Conservation (phyloP, 2,113 vertebrate genomes). For the Tonatia bakeri region DNA sequence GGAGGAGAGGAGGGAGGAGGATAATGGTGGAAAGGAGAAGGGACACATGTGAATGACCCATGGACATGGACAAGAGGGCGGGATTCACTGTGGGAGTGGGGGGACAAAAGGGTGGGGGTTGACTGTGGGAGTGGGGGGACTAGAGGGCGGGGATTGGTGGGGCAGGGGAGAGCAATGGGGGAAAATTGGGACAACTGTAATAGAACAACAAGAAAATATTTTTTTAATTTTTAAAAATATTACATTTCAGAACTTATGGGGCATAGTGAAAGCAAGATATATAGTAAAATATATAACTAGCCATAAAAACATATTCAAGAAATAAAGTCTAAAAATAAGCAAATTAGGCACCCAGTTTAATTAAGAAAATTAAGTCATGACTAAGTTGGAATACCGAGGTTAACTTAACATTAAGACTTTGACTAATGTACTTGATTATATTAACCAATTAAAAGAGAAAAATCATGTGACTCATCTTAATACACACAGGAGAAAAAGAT, state of each 20-base stretch:
- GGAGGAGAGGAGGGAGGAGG: no score
- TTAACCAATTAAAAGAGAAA: constrained; percentile 53
- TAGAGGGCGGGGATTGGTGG: no score
- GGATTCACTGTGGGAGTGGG: no score
- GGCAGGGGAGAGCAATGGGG: no score
- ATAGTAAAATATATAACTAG: background rate
- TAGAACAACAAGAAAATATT: no score
- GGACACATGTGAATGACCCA: no score
- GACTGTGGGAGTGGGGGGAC: no score
- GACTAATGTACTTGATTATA: constrained; percentile 37
- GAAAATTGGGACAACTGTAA: no score
- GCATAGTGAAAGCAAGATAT: background rate
- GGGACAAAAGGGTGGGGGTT: no score
- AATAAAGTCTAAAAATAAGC: constrained; percentile 26
- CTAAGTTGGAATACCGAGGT: constrained; percentile 20
- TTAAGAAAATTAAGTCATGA: constrained; percentile 2
- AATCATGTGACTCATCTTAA: constrained; percentile 29
- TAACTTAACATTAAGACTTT: constrained; percentile 46
- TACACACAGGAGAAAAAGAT: background rate
- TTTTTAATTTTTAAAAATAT: background rate
- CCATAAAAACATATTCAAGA: background rate
- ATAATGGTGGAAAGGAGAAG: no score
- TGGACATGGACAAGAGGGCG: no score
- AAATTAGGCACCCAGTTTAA: background rate
- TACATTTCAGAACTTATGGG: background rate